Evolutionary conservation across 2,888 invertebrate genomes (phyloP), one percentile per base, ranked within the genome.

Genomic region (Meteorus cinctellus): DNA sequence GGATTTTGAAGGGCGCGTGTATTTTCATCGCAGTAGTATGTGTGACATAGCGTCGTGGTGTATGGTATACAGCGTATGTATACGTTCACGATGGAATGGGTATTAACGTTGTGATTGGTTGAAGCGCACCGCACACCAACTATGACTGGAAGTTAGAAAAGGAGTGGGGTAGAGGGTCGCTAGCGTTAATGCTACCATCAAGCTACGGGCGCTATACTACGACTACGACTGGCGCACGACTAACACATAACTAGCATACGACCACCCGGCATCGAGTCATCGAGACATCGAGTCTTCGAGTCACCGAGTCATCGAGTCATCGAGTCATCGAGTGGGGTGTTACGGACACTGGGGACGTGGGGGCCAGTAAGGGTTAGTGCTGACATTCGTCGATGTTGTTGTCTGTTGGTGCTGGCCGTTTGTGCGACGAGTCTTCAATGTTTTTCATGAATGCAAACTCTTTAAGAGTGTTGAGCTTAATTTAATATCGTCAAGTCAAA

Each of bases 1-100:
- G 48, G 41, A 48, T 48, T 72, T 65, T 45, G 63, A 72, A 72
- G 72, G 63, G 72, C 63, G 72, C 72, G 45, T 24, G 72, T 55
- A 4, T 55, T 55, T 72, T 63, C 34, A 41, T 65, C 31, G 72
- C 63, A 24, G 41, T 51, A 62, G 63, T 65, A 59, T 34, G 19
- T 69, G 59, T 31, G 12, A 19, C 55, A 34, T 34, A 34, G 55
- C 34, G 41, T 31, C 63, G 59, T 48, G n/a, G n/a, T n/a, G 59
- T 29, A 29, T 34, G 48, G 27, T 12, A 0, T n/a, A n/a, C n/a
- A 68, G 51, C 41, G 41, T 41, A 10, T 41, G 41, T 41, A 41
- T 45, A 36, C 31, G 27, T 16, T 24, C 19, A 36, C 29, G 31
- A 24, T 29, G 24, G 14, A n/a, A 48, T 59, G 48, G 36, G 34